phyloP scores from a whole-genome alignment of 2,888 invertebrate genomes.

The Scaptomyza caliginosa region DNA sequence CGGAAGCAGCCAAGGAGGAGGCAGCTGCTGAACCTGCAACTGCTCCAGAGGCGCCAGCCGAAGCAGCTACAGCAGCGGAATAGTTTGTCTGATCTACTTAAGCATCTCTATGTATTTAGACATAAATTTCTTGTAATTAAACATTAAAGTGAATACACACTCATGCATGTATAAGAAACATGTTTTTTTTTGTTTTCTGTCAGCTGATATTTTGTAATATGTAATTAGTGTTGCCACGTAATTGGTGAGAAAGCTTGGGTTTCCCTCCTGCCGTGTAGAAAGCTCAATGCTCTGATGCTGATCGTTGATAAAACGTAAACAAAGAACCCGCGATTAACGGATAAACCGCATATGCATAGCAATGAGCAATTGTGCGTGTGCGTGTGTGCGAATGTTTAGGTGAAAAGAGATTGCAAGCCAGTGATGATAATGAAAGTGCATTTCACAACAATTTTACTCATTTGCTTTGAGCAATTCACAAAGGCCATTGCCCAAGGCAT shows the following conservation, averaged over 20 bases:
- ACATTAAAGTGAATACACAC: not conserved
- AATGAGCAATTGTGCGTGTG: not conserved
- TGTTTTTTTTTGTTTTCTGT: too few relatives aligned
- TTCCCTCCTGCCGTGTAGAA: not conserved
- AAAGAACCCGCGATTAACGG: slow-evolving; percentile 8
- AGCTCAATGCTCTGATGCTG: not conserved
- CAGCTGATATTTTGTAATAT: not conserved
- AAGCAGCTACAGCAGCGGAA: slow-evolving; percentile 3
- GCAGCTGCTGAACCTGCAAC: slow-evolving; percentile 3
- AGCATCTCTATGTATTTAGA: not conserved
- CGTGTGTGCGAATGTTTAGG: not conserved
- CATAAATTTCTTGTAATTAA: not conserved
- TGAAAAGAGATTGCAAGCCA: not conserved
- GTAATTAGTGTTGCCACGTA: not conserved
- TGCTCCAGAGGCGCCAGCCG: slow-evolving; percentile 3
- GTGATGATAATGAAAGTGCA: slow-evolving; percentile 51
- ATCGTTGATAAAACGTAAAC: slow-evolving; percentile 17
- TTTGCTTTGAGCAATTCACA: slow-evolving; percentile 60
- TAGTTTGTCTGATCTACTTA: not conserved
- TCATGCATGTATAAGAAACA: not conserved
- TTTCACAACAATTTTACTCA: slow-evolving; percentile 48
- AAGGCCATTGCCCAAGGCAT: slow-evolving; percentile 74
- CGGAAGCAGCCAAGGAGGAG: slow-evolving; percentile 6
- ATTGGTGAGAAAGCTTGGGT: not conserved
- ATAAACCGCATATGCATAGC: not conserved